phyloP scores from a whole-genome alignment of 2,113 vertebrate species.

The Protobothrops flavoviridis region DNA sequence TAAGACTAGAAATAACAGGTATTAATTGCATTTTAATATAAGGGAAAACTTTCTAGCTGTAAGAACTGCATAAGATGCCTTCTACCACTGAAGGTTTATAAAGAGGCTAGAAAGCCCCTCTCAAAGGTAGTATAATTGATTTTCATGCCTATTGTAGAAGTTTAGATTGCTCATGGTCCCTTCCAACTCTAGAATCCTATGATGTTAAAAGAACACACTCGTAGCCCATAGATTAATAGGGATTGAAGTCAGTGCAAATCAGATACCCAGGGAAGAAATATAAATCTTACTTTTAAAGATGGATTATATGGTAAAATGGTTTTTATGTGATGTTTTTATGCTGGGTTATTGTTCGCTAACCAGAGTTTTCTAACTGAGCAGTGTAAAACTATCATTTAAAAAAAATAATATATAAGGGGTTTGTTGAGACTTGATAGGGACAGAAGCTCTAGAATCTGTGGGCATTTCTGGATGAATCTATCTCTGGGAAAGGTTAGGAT shows the following conservation, averaged over 20 bases:
- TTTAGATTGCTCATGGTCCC: not conserved
- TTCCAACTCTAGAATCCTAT: not conserved
- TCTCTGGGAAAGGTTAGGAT: not conserved
- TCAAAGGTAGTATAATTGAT: not conserved
- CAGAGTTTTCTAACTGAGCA: not conserved
- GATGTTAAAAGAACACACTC: not conserved
- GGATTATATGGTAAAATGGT: not conserved
- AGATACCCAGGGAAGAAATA: conserved; percentile 32
- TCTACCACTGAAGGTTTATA: not conserved
- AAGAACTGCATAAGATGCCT: not conserved
- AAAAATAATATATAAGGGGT: not conserved
- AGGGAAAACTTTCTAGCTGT: not conserved
- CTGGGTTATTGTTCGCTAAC: not conserved
- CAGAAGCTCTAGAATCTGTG: not conserved
- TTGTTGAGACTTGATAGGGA: conserved; percentile 46
- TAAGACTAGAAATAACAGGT: not conserved
- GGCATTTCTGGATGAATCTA: not conserved
- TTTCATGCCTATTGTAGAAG: not conserved
- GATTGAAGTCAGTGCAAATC: conserved; percentile 31
- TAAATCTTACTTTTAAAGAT: conserved; percentile 35
- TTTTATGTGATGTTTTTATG: not conserved
- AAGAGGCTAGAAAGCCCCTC: not conserved
- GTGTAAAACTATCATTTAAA: not conserved
- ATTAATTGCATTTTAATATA: not conserved
- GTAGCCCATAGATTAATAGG: not conserved